A percentile compares a stretch with the other conserved stretches of the same genome.
These are phyloP conservation scores for Tragulus kanchil DNA, from an alignment of 2,113 vertebrate genomes.

Conservation along the genomic window DNA sequence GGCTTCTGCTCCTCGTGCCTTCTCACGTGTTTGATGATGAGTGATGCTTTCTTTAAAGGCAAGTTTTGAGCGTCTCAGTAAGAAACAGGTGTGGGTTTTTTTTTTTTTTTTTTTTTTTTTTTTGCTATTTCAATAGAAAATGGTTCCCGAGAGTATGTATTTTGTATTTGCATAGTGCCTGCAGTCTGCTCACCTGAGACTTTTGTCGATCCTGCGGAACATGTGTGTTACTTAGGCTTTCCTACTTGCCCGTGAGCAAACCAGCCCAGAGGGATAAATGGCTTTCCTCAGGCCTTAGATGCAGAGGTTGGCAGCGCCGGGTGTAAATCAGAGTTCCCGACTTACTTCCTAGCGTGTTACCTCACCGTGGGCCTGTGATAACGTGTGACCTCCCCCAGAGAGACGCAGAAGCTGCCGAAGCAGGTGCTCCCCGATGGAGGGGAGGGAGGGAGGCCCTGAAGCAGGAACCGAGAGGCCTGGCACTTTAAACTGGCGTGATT, in stretches of 20 bases:
- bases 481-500: neutral
- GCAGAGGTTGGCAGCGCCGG: neutral
- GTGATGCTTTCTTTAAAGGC: neutral
- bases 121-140: neutral
- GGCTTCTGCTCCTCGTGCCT: neutral
- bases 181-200: neutral
- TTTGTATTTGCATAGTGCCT: too few species aligned
- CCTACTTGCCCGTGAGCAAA: neutral
- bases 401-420: neutral
- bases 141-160: neutral
- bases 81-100: neutral
- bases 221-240: neutral
- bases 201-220: neutral
- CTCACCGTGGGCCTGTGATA: neutral
- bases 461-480: neutral
- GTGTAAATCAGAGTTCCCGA: neutral
- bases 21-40: neutral
- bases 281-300: neutral
- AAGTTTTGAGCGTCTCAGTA: neutral
- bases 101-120: neutral
- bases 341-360: neutral
- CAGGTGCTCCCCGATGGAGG: too few species aligned
- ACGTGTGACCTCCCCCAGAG: neutral
- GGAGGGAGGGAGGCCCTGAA: neutral
- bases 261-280: neutral